Percentiles rank a stretch among this genome's conserved stretches.
Evolutionary conservation across 1,140 invertebrate genomes (phyloP).

Genomic region (Diprion similis): DNA sequence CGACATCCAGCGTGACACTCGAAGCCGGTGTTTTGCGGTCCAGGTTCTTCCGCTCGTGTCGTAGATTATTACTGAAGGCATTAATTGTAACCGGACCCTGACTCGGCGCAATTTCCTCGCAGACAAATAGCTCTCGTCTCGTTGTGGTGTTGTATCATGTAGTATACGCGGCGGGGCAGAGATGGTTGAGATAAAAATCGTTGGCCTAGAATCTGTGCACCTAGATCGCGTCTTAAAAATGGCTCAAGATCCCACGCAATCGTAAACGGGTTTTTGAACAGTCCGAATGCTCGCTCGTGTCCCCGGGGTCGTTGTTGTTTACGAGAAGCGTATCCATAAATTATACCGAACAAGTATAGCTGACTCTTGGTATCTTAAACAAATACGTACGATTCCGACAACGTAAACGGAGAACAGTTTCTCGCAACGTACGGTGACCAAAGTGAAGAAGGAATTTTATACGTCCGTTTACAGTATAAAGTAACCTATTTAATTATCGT

Average conservation of each 20-base stretch:
- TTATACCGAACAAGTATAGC: background rate
- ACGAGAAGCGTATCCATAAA: background rate
- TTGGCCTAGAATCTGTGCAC: background rate
- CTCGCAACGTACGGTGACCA: too few relatives aligned
- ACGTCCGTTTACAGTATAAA: too few relatives aligned
- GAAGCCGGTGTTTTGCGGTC: background rate
- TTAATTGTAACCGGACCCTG: background rate
- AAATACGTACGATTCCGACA: too few relatives aligned
- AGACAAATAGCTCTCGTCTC: background rate
- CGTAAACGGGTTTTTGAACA: slow-evolving; percentile 1
- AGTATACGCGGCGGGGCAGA: background rate
- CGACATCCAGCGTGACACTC: background rate
- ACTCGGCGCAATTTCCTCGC: background rate
- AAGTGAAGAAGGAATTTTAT: too few relatives aligned
- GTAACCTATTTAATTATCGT: too few relatives aligned
- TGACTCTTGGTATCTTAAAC: too few relatives aligned
- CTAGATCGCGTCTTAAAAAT: background rate
- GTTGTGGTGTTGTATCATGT: background rate
- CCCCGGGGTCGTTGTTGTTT: background rate
- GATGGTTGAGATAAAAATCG: background rate
- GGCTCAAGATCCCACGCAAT: slow-evolving; percentile 4
- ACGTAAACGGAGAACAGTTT: too few relatives aligned
- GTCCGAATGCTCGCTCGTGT: background rate
- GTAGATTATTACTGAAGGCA: background rate
- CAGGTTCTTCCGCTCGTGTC: background rate